Evolutionary conservation across 2,113 vertebrate species (phyloP), one percentile per base, ranked within the genome.

Genomic region (Coptodon bakossiorum): DNA sequence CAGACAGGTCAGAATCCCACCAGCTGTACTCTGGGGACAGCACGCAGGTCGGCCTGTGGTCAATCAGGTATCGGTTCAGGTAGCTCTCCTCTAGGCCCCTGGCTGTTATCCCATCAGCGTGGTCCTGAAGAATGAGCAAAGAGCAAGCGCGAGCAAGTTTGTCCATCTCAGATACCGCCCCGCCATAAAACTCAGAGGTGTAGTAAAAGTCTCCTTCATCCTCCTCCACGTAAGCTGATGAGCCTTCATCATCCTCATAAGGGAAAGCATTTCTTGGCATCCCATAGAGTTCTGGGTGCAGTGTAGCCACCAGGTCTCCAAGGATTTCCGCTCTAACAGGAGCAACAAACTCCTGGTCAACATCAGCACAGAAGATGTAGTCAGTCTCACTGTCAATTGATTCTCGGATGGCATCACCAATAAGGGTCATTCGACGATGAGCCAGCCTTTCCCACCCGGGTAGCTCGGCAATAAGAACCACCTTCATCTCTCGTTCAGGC

Each of bases 21-120:
- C 96, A 97, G 88, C 94, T 96, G 92, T 97, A 97, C 90, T 97
- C 97, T 10, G 96, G 97, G 5, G 96, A 97, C 80, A 97, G 95
- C 29, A 97, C 91, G 11, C 94, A 88, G 4, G 91, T 96, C 0
- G 97, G 96, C 83, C 93, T 96, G 88, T 92, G 93, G 82, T 96
- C 87, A 6, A 97, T 91, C 71, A 97, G 82, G 86, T 96, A 97
- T 54, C 95, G 96, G 90, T 97, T 97, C 52, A 97, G 90, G 93
- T 97, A 96, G 92, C 96, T 96, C 89, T 97, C 97, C 81, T 97
- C 96, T 0, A 96, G 91, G 43, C 92, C 93, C 29, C 88, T 85
- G 27, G 96, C 95, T 84, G 57, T 88, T 7, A 96, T 36, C 3
- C 90, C 88, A 1, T 93, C 95, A 12, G 94, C 84, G 43, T 94